A percentile compares a stretch with the other conserved stretches of the same genome.
These are phyloP conservation scores for Drosophila nebulosa DNA, from an alignment of 1,140 invertebrate species.

Conservation along the genomic window DNA sequence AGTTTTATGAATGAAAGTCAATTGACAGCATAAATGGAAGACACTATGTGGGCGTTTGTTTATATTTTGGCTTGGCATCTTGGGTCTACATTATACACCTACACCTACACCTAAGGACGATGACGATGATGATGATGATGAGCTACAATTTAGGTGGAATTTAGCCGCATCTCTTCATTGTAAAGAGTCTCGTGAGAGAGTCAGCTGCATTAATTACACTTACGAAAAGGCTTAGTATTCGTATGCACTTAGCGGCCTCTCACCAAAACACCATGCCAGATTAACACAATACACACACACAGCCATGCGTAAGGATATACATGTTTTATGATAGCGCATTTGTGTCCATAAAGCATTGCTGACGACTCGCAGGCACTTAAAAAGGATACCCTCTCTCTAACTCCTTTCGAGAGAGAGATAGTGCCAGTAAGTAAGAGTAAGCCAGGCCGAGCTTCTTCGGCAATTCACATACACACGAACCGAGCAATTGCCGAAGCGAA, in stretches of 20 bases:
- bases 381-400: too few species aligned
- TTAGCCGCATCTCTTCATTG: not conserved
- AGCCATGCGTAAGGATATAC: not conserved
- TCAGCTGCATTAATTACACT: slow-evolving; percentile 19
- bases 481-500: too few species aligned
- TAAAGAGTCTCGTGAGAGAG: not conserved
- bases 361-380: not conserved
- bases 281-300: not conserved
- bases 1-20: slow-evolving; percentile 70
- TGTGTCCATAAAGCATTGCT: not conserved
- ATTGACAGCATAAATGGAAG: slow-evolving; percentile 47
- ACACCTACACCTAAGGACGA: not conserved
- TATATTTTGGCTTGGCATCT: slow-evolving; percentile 44
- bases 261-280: too few species aligned
- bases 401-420: too few species aligned
- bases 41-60: slow-evolving; percentile 63
- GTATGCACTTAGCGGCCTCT: too few species aligned
- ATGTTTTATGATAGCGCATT: not conserved
- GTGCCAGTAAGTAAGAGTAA: too few species aligned
- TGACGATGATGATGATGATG: not conserved
- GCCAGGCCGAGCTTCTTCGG: too few species aligned
- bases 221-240: not conserved
- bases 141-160: not conserved
- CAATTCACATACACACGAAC: too few species aligned
- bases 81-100: not conserved